Conservation (phyloP, 2,888 invertebrate genomes). For the Lasioglossum zephyrum region DNA sequence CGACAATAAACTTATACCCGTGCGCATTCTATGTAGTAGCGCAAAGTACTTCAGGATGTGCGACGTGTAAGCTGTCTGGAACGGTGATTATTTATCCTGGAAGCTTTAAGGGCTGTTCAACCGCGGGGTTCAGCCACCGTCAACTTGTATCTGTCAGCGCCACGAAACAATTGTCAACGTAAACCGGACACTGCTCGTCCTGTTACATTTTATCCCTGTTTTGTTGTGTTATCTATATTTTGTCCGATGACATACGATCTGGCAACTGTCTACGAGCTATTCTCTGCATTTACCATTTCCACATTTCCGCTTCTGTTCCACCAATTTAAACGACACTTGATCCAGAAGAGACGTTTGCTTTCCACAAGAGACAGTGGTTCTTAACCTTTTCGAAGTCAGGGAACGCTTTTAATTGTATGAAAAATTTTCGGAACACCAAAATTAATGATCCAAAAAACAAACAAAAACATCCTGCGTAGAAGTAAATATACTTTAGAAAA, state of each 20-base stretch:
- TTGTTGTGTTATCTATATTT: neutral
- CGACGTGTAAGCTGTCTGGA: conserved; percentile 1
- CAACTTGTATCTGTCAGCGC: conserved; percentile 8
- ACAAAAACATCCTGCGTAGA: no score
- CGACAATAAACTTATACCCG: conserved; percentile 8
- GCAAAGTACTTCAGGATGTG: conserved; percentile 2
- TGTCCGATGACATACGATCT: neutral
- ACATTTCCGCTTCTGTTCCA: neutral
- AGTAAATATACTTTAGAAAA: no score
- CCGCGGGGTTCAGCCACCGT: neutral
- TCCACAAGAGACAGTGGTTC: no score
- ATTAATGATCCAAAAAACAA: no score
- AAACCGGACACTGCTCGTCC: neutral
- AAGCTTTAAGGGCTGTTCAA: conserved; percentile 2
- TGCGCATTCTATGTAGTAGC: neutral
- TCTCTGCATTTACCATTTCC: neutral
- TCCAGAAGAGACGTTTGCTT: no score
- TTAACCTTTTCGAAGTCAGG: no score
- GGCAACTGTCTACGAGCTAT: neutral
- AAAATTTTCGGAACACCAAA: no score
- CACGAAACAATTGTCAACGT: conserved; percentile 10
- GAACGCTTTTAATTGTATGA: no score
- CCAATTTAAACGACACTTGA: neutral
- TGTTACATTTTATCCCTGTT: neutral
- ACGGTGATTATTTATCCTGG: conserved; percentile 14